Conservation (phyloP, 2,113 vertebrate species). For the Phyllostomus discolor region DNA sequence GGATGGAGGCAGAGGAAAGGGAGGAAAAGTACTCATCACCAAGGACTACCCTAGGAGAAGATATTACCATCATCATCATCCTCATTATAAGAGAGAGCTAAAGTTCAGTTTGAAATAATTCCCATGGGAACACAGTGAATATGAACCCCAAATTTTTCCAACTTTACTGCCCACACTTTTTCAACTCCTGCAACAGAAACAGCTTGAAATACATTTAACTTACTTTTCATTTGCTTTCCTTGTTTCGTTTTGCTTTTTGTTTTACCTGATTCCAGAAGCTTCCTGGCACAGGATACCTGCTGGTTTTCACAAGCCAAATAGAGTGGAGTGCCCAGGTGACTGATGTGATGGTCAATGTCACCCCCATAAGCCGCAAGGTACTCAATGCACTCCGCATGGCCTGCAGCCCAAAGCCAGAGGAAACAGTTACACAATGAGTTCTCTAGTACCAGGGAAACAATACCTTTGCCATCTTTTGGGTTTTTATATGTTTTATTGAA, state of each 20-base stretch:
- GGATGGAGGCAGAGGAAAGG: not conserved
- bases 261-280: conserved; percentile 89
- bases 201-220: not conserved
- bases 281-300: conserved; percentile 82
- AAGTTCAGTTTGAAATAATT: not conserved
- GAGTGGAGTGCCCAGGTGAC: conserved; percentile 85
- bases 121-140: not conserved
- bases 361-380: conserved; percentile 77
- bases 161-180: not conserved
- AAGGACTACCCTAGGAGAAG: not conserved
- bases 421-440: not conserved
- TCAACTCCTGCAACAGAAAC: not conserved
- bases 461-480: not conserved
- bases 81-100: not conserved
- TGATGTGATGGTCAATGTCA: conserved; percentile 82
- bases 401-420: conserved; percentile 69
- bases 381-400: conserved; percentile 84
- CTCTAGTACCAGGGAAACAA: not conserved
- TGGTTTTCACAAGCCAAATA: conserved; percentile 87
- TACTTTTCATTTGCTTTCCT: not conserved
- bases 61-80: not conserved
- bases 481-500: not conserved
- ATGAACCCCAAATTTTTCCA: not conserved
- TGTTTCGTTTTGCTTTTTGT: not conserved
- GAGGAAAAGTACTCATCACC: not conserved